Evolutionary conservation across 2,113 vertebrate genomes (phyloP), one percentile per base, ranked within the genome.

Genomic region (Amazona vittata): DNA sequence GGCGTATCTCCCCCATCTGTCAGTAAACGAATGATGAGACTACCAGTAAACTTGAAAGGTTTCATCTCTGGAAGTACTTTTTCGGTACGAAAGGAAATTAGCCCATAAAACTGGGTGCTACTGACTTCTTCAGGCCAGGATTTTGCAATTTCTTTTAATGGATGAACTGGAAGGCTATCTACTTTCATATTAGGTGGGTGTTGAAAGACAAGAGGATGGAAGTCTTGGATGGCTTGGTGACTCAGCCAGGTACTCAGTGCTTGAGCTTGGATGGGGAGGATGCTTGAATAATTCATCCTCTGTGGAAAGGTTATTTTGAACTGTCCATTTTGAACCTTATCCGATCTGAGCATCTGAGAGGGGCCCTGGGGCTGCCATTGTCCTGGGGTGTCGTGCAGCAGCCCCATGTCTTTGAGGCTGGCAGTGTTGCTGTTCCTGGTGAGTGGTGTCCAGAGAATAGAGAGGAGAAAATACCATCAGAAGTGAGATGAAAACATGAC

Each of bases 281-380:
- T 85, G 60, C 70, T 79, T 59, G 39, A 50, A 43, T 60, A 53
- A 64, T 46, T 35, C 31, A 31, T 70, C 37, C 28, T 15, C 15
- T 29, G n/a, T 47, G 71, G 35, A 65, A 33, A 62, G 25, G 29
- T 60, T 52, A 3, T 76, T 89, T 39, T 49, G 64, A 57, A 6
- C 44, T 59, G 49, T 17, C 50, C 25, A 1, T 68, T 70, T 74
- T 47, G 86, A 92, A 14, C 35, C 9, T 59, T 71, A 18, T 24
- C 28, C 0, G 1, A 31, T 0, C 2, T 11, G 16, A 67, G 50
- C n/a, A 21, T 6, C 37, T 28, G 57, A 60, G 43, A 26, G 10
- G 26, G 15, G 7, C 37, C 41, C 14, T 20, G 60, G 35, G 47
- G 26, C 76, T 71, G 57, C 15, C 0, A 0, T 14, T 68, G 5